phyloP scores from a whole-genome alignment of 2,113 vertebrate genomes.

The Falcunculus frontatus region DNA sequence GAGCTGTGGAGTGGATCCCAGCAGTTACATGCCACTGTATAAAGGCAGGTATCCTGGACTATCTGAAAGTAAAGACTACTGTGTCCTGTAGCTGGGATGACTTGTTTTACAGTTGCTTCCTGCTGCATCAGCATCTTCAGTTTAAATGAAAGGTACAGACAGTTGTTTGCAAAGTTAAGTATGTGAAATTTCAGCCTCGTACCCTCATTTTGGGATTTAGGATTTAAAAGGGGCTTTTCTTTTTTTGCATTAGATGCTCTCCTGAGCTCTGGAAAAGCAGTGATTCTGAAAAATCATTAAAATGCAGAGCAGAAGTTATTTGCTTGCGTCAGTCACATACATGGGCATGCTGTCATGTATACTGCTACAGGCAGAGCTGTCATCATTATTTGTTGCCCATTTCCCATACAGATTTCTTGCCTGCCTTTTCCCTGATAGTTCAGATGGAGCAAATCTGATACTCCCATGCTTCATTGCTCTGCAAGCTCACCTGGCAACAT shows the following conservation, averaged over 20 bases:
- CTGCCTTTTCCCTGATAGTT: background rate
- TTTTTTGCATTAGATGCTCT: background rate
- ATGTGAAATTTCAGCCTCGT: background rate
- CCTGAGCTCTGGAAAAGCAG: background rate
- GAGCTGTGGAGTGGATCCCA: background rate
- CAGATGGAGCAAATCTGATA: background rate
- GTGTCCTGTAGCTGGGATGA: background rate
- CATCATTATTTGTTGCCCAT: background rate
- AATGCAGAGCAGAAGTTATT: background rate
- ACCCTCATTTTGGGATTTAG: background rate
- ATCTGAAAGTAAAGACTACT: background rate
- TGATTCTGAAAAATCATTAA: background rate
- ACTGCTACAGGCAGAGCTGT: background rate
- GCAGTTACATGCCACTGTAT: background rate
- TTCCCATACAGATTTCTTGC: background rate
- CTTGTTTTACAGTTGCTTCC: background rate
- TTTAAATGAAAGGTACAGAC: background rate
- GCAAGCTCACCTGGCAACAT: background rate
- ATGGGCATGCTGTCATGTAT: rapidly evolving
- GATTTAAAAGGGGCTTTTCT: background rate
- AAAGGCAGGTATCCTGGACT: background rate
- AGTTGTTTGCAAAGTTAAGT: background rate
- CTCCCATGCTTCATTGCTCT: background rate
- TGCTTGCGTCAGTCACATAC: rapidly evolving
- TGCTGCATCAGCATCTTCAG: background rate